These are phyloP conservation scores for Ricordea florida DNA, from an alignment of 92 coral and sea anemone genomes.

Conservation along the genomic window DNA sequence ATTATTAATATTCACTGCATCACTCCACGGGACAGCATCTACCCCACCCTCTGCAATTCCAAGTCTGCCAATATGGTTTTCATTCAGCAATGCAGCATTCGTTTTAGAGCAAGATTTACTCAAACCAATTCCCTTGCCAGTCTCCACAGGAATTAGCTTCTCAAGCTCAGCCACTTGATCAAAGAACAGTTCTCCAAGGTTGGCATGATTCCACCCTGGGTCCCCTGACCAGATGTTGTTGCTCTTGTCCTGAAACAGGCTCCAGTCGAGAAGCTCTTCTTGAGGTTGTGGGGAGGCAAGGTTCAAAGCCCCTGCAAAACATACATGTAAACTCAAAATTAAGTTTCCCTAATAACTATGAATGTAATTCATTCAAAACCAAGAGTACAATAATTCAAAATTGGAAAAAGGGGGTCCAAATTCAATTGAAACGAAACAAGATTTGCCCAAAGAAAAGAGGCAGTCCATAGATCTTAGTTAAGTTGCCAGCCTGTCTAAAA, in stretches of 20 bases:
- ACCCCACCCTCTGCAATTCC: background rate
- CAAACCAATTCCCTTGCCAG: constrained; percentile 10
- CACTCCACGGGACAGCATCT: background rate
- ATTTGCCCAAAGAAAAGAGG: too few species aligned
- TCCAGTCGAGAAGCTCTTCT: constrained; percentile 9
- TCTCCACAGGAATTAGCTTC: constrained; percentile 43
- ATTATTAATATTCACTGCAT: too few species aligned
- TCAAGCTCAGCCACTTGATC: constrained; percentile 94
- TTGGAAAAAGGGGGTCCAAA: too few species aligned
- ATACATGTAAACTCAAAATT: background rate
- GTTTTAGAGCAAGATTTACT: constrained; percentile 11
- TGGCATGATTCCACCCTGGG: constrained; percentile 39
- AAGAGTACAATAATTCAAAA: too few species aligned
- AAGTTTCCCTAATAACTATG: too few species aligned
- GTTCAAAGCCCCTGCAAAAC: constrained; percentile 67
- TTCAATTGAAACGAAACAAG: too few species aligned
- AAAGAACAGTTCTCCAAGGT: constrained; percentile 71
- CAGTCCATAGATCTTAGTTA: too few species aligned
- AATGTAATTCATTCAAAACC: too few species aligned
- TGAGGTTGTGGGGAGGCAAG: constrained; percentile 68
- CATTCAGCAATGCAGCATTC: background rate
- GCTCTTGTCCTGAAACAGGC: constrained; percentile 18
- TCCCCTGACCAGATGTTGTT: constrained; percentile 36
- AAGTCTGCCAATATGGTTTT: background rate
- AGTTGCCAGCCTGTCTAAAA: too few species aligned